Evolutionary conservation across 2,888 invertebrate species (phyloP).

Genomic region (Schizotus pectinicornis): DNA sequence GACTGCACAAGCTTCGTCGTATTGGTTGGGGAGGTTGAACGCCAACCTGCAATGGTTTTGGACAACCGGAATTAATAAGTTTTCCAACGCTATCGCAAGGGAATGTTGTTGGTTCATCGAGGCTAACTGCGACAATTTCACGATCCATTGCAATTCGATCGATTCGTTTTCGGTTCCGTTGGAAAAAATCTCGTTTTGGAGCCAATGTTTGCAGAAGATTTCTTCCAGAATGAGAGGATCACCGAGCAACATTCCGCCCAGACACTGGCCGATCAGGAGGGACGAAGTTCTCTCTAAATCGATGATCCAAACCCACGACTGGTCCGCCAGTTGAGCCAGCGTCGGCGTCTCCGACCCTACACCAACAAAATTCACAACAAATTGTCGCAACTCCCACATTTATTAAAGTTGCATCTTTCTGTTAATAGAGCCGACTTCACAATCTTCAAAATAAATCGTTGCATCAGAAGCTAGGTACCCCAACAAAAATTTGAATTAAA

Average conservation of each 20-base stretch:
- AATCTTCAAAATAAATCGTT: too few relatives aligned
- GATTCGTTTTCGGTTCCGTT: constrained; percentile 46
- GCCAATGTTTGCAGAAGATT: constrained; percentile 57
- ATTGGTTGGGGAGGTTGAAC: constrained; percentile 50
- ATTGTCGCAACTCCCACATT: background rate
- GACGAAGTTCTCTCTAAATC: constrained; percentile 67
- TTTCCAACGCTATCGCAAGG: constrained; percentile 37
- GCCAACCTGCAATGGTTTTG: constrained; percentile 48
- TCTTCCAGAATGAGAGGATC: constrained; percentile 58
- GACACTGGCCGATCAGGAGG: constrained; percentile 65
- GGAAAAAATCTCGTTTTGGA: constrained; percentile 57
- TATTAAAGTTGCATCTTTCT: background rate
- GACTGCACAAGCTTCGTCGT: constrained; percentile 52
- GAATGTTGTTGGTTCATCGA: constrained; percentile 31
- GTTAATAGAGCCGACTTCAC: too few relatives aligned
- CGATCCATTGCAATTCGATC: constrained; percentile 35
- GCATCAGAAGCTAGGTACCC: too few relatives aligned
- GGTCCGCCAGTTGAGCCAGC: constrained; percentile 57
- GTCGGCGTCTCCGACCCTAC: constrained; percentile 62
- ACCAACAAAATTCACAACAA: constrained; percentile 22
- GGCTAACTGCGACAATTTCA: constrained; percentile 37
- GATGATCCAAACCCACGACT: constrained; percentile 65
- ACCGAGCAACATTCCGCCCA: constrained; percentile 65
- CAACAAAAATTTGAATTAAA: background rate
- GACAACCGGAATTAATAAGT: constrained; percentile 39